Evolutionary conservation across 2,888 invertebrate species (phyloP).

Genomic region (Leptinotarsa peninsularis): DNA sequence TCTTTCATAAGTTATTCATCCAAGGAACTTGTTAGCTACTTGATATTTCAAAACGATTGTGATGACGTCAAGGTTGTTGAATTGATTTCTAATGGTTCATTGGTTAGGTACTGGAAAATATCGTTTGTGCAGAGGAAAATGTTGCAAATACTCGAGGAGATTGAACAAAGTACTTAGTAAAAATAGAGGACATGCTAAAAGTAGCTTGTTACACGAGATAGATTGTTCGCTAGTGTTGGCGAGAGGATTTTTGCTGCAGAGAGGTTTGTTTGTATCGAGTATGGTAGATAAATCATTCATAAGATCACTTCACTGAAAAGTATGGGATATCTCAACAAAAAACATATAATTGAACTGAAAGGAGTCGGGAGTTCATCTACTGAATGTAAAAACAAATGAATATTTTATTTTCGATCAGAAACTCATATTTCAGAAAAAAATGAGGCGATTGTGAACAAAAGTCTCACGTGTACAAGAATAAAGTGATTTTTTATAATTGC

Average conservation of each 20-base stretch:
- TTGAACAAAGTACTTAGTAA: constrained; percentile 61
- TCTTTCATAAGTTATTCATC: constrained; percentile 24
- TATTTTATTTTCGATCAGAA: no score
- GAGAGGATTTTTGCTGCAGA: constrained; percentile 73
- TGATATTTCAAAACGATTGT: neutral
- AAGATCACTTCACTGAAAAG: no score
- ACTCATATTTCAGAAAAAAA: no score
- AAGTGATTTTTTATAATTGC: no score
- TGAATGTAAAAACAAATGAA: no score
- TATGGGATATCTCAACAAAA: no score
- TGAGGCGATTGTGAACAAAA: no score
- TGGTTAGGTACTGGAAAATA: constrained; percentile 41
- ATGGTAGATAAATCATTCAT: no score
- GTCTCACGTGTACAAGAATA: no score
- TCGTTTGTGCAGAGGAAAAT: constrained; percentile 49
- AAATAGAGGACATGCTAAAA: constrained; percentile 56
- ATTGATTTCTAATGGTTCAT: neutral
- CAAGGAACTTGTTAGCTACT: constrained; percentile 22
- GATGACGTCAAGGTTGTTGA: constrained; percentile 9
- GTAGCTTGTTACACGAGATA: constrained; percentile 73
- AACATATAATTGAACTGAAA: no score
- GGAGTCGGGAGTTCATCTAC: no score
- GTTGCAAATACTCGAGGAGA: constrained; percentile 61
- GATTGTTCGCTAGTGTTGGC: constrained; percentile 71
- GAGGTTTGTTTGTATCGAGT: constrained; percentile 57